Evolutionary conservation across 2,113 vertebrate genomes (phyloP).

Genomic region (Myrmecophaga tridactyla): DNA sequence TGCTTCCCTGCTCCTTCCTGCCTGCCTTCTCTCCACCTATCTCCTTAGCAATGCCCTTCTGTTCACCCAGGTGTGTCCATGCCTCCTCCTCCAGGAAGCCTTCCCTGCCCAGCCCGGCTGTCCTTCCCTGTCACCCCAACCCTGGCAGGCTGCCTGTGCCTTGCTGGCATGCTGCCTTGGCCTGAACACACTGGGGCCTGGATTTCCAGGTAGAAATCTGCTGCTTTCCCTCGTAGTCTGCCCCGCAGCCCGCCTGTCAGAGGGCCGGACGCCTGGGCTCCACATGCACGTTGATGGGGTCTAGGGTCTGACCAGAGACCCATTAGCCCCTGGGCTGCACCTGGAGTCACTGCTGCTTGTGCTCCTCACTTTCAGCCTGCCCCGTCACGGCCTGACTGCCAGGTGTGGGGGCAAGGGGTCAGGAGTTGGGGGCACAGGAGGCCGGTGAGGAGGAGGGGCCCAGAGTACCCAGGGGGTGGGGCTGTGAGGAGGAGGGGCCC

Average conservation of each 20-base stretch:
- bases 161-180: background rate
- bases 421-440: fast-evolving
- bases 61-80: background rate
- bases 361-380: fast-evolving
- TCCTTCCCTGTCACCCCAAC: fast-evolving
- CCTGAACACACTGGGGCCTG: too few relatives aligned
- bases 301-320: fast-evolving
- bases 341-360: fast-evolving
- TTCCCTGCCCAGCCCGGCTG: too few relatives aligned
- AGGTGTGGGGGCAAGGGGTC: fast-evolving
- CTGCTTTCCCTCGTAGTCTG: fast-evolving
- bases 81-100: fast-evolving
- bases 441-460: too few relatives aligned
- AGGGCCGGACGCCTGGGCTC: fast-evolving
- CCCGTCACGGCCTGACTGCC: fast-evolving
- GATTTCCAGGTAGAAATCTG: background rate
- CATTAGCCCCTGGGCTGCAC: too few relatives aligned
- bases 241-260: fast-evolving
- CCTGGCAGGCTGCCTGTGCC: background rate
- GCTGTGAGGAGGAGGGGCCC: too few relatives aligned
- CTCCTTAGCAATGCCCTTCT: too few relatives aligned
- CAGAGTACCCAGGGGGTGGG: too few relatives aligned
- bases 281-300: fast-evolving
- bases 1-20: fast-evolving
- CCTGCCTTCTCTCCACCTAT: fast-evolving